Percentiles rank a stretch among this genome's conserved stretches.
Evolutionary conservation across 2,113 vertebrate genomes (phyloP).

Genomic region (Andinoacara biseriatus): DNA sequence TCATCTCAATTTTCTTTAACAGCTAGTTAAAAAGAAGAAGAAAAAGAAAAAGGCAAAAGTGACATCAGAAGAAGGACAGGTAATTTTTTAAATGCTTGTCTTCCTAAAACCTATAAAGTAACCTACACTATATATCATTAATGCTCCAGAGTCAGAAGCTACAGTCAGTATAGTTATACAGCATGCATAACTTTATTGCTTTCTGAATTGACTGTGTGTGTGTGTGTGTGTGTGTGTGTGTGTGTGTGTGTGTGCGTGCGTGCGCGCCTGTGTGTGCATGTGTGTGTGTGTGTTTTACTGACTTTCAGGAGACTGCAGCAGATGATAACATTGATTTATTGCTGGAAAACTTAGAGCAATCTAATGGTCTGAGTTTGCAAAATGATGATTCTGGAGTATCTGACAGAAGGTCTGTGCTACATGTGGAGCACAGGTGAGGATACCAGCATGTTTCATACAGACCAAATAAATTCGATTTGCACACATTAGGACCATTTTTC

Average conservation of each 20-base stretch:
- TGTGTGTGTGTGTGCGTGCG: too few relatives aligned
- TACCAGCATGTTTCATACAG: background rate
- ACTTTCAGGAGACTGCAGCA: constrained; percentile 70
- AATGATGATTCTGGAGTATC: constrained; percentile 63
- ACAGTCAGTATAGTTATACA: background rate
- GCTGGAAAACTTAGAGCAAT: constrained; percentile 86
- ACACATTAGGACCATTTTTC: background rate
- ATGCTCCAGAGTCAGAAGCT: background rate
- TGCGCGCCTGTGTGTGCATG: too few relatives aligned
- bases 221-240: too few relatives aligned
- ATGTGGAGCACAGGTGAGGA: constrained; percentile 92
- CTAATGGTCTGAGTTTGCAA: constrained; percentile 76
- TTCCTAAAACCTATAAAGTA: too few relatives aligned
- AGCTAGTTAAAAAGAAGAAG: constrained; percentile 86
- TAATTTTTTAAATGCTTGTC: constrained; percentile 49
- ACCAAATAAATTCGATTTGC: background rate
- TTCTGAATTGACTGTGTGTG: background rate
- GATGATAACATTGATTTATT: constrained; percentile 88
- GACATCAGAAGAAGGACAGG: constrained; percentile 75
- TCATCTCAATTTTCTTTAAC: background rate
- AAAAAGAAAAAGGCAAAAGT: constrained; percentile 92
- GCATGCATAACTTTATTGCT: background rate
- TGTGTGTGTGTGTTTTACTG: background rate
- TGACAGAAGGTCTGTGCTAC: constrained; percentile 83
- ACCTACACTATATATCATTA: background rate